phyloP scores from a whole-genome alignment of 2,888 invertebrate species.

The Sepioteuthis lessoniana region DNA sequence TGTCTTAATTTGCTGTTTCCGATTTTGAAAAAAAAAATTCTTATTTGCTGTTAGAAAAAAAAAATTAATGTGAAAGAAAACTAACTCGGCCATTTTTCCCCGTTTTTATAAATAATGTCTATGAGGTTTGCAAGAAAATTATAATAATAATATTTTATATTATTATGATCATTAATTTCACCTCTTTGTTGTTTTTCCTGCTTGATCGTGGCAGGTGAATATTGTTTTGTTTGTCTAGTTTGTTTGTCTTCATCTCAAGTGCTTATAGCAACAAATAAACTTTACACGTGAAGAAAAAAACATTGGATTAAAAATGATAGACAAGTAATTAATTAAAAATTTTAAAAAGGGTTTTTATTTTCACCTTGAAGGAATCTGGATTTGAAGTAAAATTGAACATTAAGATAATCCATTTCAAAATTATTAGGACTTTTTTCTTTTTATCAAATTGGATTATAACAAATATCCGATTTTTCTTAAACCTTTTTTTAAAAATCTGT shows the following conservation, averaged over 20 bases:
- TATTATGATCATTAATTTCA: background rate
- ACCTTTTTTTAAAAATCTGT: too few species aligned
- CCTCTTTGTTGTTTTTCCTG: background rate
- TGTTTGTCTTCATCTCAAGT: background rate
- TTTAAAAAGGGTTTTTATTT: too few species aligned
- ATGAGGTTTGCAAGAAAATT: background rate
- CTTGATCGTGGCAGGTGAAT: background rate
- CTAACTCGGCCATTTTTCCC: background rate
- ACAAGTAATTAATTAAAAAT: too few species aligned
- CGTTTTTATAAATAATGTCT: background rate
- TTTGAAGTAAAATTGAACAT: background rate
- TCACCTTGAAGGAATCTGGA: background rate
- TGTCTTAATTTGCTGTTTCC: background rate
- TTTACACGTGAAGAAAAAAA: too few species aligned
- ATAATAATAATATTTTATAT: background rate
- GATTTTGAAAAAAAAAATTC: too few species aligned
- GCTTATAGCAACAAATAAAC: background rate
- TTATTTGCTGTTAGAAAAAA: background rate
- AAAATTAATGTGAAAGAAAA: background rate
- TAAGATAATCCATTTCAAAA: background rate
- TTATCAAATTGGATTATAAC: too few species aligned
- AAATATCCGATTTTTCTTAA: too few species aligned
- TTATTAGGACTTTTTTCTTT: too few species aligned
- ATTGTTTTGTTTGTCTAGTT: background rate
- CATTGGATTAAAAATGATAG: too few species aligned